A percentile compares a stretch with the other conserved stretches of the same genome.
Conservation (phyloP, 2,797 vertebrate genomes). For the Pangasius krempfi region DNA sequence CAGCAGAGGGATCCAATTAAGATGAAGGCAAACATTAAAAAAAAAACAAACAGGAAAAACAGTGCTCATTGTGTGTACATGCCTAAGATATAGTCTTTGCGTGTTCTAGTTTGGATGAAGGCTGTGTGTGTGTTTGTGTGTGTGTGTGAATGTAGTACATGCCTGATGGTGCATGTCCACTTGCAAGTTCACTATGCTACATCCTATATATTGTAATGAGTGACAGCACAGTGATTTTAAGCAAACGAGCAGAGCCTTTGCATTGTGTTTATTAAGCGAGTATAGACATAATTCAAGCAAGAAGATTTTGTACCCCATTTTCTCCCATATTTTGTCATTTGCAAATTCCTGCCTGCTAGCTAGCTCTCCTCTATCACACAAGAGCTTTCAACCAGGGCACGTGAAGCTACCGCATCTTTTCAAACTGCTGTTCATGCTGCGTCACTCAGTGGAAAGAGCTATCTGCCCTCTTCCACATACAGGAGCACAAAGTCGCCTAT, state of each 20-base stretch:
- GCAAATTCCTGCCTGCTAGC: background rate
- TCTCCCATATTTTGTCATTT: background rate
- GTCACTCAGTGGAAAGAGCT: background rate
- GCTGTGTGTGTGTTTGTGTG: background rate
- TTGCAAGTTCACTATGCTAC: background rate
- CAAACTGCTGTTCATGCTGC: background rate
- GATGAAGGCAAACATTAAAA: background rate
- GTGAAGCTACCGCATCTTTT: background rate
- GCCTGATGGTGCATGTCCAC: background rate
- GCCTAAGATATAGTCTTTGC: too few species aligned
- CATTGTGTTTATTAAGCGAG: background rate
- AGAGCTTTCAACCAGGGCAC: background rate
- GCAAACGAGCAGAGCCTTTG: background rate
- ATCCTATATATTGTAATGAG: background rate
- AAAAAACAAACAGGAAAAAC: background rate
- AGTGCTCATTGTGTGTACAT: background rate
- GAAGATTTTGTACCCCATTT: background rate
- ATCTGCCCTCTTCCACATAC: background rate
- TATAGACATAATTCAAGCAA: background rate
- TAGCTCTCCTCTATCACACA: background rate
- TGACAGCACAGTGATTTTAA: background rate
- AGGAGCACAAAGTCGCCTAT: background rate
- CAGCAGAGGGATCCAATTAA: slow-evolving; percentile 7
- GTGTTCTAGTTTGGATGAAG: background rate
- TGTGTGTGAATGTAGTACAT: background rate